A percentile compares a stretch with the other conserved stretches of the same genome.
phyloP scores from a whole-genome alignment of 2,113 vertebrate genomes.

The Puffinus mauretanicus region DNA sequence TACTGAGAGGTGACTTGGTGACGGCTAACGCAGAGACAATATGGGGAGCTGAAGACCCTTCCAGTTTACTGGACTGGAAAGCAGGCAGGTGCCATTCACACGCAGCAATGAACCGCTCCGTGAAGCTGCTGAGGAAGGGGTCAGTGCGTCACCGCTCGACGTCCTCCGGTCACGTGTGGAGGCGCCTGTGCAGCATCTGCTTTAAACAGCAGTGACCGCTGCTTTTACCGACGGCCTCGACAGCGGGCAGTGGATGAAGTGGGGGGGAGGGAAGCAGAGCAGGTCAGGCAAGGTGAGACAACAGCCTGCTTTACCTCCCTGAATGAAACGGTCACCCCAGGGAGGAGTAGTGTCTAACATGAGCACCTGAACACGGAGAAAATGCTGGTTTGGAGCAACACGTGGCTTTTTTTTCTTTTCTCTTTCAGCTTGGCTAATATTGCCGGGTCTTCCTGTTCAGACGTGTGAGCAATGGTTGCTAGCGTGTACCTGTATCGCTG shows the following conservation, averaged over 20 bases:
- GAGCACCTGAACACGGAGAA: not conserved
- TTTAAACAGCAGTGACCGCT: not conserved
- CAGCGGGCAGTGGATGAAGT: not conserved
- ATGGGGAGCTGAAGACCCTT: not conserved
- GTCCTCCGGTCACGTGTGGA: not conserved
- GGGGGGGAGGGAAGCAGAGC: not conserved
- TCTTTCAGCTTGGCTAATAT: not conserved
- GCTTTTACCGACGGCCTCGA: rapidly evolving
- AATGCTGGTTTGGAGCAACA: not conserved
- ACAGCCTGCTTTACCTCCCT: not conserved
- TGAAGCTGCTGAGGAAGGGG: not conserved
- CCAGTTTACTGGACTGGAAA: not conserved
- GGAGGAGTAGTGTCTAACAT: not conserved
- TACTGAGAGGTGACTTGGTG: not conserved
- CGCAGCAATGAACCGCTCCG: rapidly evolving
- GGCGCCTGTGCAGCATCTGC: not conserved
- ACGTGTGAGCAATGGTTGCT: rapidly evolving
- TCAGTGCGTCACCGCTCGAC: not conserved
- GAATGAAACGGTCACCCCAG: not conserved
- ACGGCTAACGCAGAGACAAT: not conserved
- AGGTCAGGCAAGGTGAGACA: not conserved
- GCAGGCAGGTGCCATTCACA: not conserved
- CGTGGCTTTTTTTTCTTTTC: not conserved
- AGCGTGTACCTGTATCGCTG: rapidly evolving
- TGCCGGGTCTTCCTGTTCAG: not conserved